Evolutionary conservation across 2,113 vertebrate genomes (phyloP), one percentile per base, ranked within the genome.

Genomic region (Willisornis vidua): DNA sequence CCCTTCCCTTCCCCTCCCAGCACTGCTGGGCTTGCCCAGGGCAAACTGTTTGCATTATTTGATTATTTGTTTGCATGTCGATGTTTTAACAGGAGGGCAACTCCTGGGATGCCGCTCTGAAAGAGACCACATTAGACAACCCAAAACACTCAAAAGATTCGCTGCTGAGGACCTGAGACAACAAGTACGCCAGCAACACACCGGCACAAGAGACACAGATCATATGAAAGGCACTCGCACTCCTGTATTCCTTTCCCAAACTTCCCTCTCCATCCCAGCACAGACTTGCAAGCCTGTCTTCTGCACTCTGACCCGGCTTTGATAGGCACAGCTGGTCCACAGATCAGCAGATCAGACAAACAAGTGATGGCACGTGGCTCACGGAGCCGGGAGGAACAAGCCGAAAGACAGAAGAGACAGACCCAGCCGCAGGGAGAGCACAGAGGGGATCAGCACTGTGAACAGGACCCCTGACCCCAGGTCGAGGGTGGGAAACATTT

Each of bases 141-240:
- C 6, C 3, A 3, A 66, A 65, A 28, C 0, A 0, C 46, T 62
- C 5, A 0, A 2, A 65, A 90, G 52, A 67, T 35, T 73, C 0
- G 0, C 31, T 48, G 54, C 35, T 39, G 72, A 70, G 51, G 45
- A 55, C 39, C 72, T 59, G 55, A 93, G 63, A 33, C 58, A 68
- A 43, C 1, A 0, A 3, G 3, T 51, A 28, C 77, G 51, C 28
- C 22, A 41, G 33, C 54, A 84, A 37, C 10, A 24, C 0, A 4
- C 24, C 3, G 1, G 58, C 46, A 46, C 18, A 61, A 72, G 33
- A 78, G 43, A n/a, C 31, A 48, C 4, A 28, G 62, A 12, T 45
- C 24, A 51, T 39, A 48, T 3, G 8, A 74, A 92, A 80, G 29
- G n/a, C n/a, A 23, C 46, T 19, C 57, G 22, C 22, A n/a, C 66